Evolutionary conservation across 2,797 vertebrate genomes (phyloP).

Genomic region (Enteromius mattozi): DNA sequence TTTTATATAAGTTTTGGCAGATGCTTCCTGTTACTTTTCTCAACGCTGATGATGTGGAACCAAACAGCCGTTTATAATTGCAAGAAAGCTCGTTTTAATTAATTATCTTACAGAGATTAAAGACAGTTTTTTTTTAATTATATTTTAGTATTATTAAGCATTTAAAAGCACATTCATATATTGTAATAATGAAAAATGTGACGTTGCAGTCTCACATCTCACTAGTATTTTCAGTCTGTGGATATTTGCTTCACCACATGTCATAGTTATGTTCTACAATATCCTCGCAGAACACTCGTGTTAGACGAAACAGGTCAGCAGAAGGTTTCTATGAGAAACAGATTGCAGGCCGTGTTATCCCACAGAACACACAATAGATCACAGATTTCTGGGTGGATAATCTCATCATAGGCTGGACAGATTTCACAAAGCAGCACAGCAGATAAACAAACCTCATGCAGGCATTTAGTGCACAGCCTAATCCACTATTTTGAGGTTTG

Average conservation of each 20-base stretch:
- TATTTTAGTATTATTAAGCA: no score
- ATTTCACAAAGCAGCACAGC: slow-evolving; percentile 19
- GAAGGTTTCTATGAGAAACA: slow-evolving; percentile 1
- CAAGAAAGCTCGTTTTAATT: background rate
- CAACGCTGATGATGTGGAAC: background rate
- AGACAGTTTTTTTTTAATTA: no score
- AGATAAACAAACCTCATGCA: slow-evolving; percentile 38
- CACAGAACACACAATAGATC: slow-evolving; percentile 26
- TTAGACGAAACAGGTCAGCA: background rate
- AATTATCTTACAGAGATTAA: background rate
- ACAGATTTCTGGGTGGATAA: slow-evolving; percentile 38
- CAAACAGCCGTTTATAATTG: background rate
- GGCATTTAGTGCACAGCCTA: slow-evolving; percentile 37
- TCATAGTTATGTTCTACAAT: background rate
- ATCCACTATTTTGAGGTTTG: slow-evolving; percentile 25
- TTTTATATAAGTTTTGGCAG: no score
- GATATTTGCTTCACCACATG: background rate
- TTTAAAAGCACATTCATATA: background rate
- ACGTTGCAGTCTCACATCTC: background rate
- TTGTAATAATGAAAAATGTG: background rate
- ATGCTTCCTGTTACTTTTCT: background rate
- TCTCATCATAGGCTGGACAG: slow-evolving; percentile 35
- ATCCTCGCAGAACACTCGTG: background rate
- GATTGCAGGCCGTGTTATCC: background rate
- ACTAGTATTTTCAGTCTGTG: background rate